Base-by-base conservation (phyloP, 2,797 vertebrate species). In the Thaleichthys pacificus region DNA sequence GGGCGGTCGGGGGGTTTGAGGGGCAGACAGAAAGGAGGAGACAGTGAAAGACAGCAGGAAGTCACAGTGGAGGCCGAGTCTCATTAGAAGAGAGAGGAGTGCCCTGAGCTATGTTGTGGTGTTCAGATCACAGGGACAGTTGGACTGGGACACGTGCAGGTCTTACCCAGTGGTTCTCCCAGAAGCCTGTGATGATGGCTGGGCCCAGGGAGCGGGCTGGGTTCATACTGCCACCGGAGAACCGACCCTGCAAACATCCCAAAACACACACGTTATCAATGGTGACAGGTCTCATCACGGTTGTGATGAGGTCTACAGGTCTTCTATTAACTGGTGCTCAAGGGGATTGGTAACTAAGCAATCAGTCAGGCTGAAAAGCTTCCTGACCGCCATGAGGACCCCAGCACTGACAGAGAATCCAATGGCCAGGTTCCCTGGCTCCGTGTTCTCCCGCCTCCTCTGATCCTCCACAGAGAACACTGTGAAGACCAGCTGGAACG, bases 191-290 rank as follows among this genome's bases (percentile, higher is more conserved):
- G 85, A 96, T 84, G 54, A 96, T 75, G 58, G 93, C 95, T 0
- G 95, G 94, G 42, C 92, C 93, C 81, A 95, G 84, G 0, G 95
- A 92, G 12, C 93, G 91, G 0, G 93, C 94, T 0, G 95, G 94
- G 73, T 96, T 97, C 93, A 95, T 92, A 70, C 94, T 93, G 35
- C 92, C 94, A 73, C 94, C 93, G 19, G 94, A 96, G 81, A 96
- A 93, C 0, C 86, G 91, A 0, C 84, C 94, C 95, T 96, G 71
- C 68, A 61, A 68, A 60, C 19, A 66, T 24, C 15, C 49, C 21
- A 54, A 71, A 35, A 61, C 12, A 72, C 12, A 72, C 51, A 66
- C 21, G 17, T 51, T 24, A 26, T n/a, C n/a, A 3, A 61, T 22
- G 8, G 22, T 9, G n/a, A 4, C 22, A 12, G 21, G 21, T 22